Evolutionary conservation across 2,113 vertebrate species (phyloP).

Genomic region (Geothlypis trichas): DNA sequence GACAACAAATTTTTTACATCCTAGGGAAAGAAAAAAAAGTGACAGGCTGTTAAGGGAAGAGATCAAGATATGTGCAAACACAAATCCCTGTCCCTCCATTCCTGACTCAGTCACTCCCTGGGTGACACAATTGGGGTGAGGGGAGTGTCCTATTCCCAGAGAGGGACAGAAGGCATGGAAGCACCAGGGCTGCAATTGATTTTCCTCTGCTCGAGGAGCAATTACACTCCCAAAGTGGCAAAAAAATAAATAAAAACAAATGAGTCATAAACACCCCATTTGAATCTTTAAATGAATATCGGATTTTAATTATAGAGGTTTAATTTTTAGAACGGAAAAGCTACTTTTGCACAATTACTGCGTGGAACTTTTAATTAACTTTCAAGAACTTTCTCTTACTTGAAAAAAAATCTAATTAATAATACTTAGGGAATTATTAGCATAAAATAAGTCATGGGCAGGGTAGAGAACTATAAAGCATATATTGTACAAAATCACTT

Average conservation of each 20-base stretch:
- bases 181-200: neutral
- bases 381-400: slow-evolving; percentile 75
- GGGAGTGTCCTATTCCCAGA: neutral
- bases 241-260: slow-evolving; percentile 67
- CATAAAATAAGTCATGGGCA: slow-evolving; percentile 57
- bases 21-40: neutral
- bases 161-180: neutral
- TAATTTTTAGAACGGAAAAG: slow-evolving; percentile 77
- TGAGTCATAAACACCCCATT: slow-evolving; percentile 68
- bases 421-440: slow-evolving; percentile 72
- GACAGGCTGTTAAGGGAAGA: neutral
- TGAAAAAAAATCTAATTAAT: slow-evolving; percentile 76
- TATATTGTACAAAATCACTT: neutral
- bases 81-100: neutral
- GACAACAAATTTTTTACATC: neutral
- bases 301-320: slow-evolving; percentile 79
- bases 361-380: slow-evolving; percentile 81
- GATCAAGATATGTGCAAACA: neutral
- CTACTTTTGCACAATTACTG: slow-evolving; percentile 76
- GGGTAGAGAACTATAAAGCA: slow-evolving; percentile 10
- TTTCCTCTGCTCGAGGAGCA: neutral
- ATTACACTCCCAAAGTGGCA: slow-evolving; percentile 3
- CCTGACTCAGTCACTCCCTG: neutral
- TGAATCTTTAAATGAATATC: slow-evolving; percentile 71
- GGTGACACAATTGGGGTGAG: neutral